Evolutionary conservation across 2,797 vertebrate species (phyloP).

Genomic region (Pipistrellus pygmaeus): DNA sequence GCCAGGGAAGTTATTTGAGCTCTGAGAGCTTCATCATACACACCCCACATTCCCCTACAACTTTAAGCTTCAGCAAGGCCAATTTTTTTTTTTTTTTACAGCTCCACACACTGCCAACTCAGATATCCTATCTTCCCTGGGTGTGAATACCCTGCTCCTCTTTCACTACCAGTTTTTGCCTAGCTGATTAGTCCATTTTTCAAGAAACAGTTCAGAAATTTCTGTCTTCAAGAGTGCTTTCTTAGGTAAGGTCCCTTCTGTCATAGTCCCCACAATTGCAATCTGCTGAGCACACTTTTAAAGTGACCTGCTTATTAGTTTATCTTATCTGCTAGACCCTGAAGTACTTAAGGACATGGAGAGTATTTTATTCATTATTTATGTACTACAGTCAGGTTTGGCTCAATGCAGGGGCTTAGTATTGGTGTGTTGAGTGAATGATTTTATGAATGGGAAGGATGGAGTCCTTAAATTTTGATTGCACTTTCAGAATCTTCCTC

Average conservation of each 20-base stretch:
- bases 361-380: neutral
- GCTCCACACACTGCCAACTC: neutral
- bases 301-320: neutral
- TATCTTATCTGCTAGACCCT: neutral
- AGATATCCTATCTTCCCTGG: neutral
- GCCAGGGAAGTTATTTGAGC: neutral
- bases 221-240: neutral
- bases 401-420: neutral
- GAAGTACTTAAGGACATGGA: neutral
- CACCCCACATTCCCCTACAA: neutral
- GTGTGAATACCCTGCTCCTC: neutral
- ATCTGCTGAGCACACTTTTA: neutral
- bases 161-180: neutral
- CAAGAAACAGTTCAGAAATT: slow-evolving; percentile 30
- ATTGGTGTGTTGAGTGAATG: neutral
- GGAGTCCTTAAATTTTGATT: neutral
- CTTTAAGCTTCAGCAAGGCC: neutral
- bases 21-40: neutral
- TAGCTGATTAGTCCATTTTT: neutral
- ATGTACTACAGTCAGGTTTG: neutral
- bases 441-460: neutral
- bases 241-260: neutral
- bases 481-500: neutral
- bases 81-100: neutral
- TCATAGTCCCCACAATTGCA: neutral